phyloP scores from a whole-genome alignment of 1,140 invertebrate species.

The Streblospio benedicti region DNA sequence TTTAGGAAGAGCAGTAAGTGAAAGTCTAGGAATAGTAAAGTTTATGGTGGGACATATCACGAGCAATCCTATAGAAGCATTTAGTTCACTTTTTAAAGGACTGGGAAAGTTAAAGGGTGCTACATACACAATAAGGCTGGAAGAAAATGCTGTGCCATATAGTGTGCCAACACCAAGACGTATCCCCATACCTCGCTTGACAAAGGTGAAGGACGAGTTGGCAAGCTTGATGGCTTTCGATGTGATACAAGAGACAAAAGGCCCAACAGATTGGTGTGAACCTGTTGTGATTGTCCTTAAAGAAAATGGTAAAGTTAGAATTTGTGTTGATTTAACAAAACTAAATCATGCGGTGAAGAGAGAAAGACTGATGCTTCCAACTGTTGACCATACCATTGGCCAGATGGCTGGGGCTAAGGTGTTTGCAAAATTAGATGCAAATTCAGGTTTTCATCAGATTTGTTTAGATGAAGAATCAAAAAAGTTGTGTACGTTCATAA shows the following conservation, averaged over 20 bases:
- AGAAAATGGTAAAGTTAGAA: constrained; percentile 6
- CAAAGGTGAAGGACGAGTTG: not conserved
- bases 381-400: constrained; percentile 12
- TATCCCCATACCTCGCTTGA: not conserved
- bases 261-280: constrained; percentile 13
- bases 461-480: constrained; percentile 2
- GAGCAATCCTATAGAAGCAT: no score
- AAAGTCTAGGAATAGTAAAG: no score
- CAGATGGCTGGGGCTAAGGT: constrained; percentile 36
- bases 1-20: no score
- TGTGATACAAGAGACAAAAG: constrained; percentile 6
- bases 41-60: no score
- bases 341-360: constrained; percentile 10
- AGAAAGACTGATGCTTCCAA: constrained; percentile 9
- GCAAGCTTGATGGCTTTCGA: not conserved
- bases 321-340: constrained; percentile 12
- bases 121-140: no score
- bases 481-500: constrained; percentile 23
- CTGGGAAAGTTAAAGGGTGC: no score
- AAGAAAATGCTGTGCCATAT: constrained; percentile 2
- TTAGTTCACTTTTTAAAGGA: no score
- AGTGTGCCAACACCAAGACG: not conserved
- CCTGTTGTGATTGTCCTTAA: constrained; percentile 13
- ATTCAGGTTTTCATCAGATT: constrained; percentile 38
- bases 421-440: constrained; percentile 49